Base-by-base conservation (phyloP, 1,140 invertebrate species). In the Drosophila navojoa region DNA sequence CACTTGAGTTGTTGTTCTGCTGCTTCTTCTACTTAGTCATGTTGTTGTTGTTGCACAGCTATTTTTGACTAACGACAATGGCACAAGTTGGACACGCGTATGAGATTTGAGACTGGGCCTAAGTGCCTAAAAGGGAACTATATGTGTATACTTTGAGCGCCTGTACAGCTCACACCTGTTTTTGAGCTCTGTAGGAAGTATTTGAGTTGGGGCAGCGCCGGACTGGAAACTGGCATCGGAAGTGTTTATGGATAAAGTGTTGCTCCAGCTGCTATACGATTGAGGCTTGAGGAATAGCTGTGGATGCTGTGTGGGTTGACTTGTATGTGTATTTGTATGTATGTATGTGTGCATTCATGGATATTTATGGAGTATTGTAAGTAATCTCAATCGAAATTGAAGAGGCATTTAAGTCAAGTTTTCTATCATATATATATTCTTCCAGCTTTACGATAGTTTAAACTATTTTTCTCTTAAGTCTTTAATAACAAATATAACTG, bases 71-170 rank as follows among this genome's bases (percentile, higher is more conserved):
- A 76, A 86, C 75, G 78, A 86, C 69, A 49, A 57, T 32, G 82
- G 78, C 82, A 79, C 84, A 87, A 87, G 82, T 87, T 72, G 84
- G 54, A 73, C 82, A 87, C 82, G 82, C 82, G 84, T 67, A 53
- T 71, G 66, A 64, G 82, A 81, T 87, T 78, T 49, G 68, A 78
- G 77, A 53, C 59, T 3, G 35, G 40, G 25, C 6, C 3, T 44
- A 16, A 22, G n/a, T 22, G 13, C 27, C 29, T 13, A 32, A 55
- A 29, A 44, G 16, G 27, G n/a, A 66, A 38, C 16, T 27, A 32
- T 29, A 1, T n/a, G 4, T 4, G 11, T 42, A n/a, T 44, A 13
- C 6, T 32, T 40, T 19, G n/a, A 54, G 40, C 29, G 10, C 32
- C 29, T n/a, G 6, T n/a, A 15, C 42, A 32, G 45, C 53, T 68